Base-by-base conservation (phyloP, 1,140 invertebrate species). In the Odontomachus brunneus region DNA sequence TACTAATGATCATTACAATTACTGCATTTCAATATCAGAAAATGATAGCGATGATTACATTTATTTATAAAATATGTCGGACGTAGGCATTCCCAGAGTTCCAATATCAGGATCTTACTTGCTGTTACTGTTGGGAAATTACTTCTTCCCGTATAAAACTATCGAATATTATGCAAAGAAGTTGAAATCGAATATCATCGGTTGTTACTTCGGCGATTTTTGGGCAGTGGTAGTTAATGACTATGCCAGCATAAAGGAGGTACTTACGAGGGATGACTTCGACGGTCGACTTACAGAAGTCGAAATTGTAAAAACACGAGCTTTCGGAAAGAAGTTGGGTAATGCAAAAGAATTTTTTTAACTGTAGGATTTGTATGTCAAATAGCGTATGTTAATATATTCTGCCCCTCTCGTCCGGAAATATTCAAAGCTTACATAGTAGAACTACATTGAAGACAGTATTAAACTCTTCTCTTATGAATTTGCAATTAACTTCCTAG, bases 111-210 rank as follows among this genome's bases (percentile, higher is more conserved):
- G 92, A 26, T 89, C 85, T 44, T 92, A 92, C 15, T 90, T 85
- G 88, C n/a, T 90, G 5, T 62, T 92, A 1, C 60, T 92, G 5
- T 89, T 89, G 88, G 29, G 83, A 9, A 83, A 93, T 69, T 92
- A 91, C 48, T 33, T 78, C 19, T 91, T 75, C 71, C 88, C 90
- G 0, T 63, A 90, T 49, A 87, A 87, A 57, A 75, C 88, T 0
- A 3, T 93, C 0, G 12, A 15, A 0, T 87, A 90, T 55, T 91
- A 92, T 44, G 65, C 83, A 1, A 76, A 91, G 0, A 90, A 91
- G 74, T 93, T 94, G 57, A 92, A 94, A 57, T 94, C 94, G 4
- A 93, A 94, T 65, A 88, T 95, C 19, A 83, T 95, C 14, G 93
- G 94, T 0, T 85, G 94, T 1, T 91, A 93, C 65, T 26, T 95